phyloP scores from a whole-genome alignment of 2,113 vertebrate genomes.

The Phaethon lepturus region DNA sequence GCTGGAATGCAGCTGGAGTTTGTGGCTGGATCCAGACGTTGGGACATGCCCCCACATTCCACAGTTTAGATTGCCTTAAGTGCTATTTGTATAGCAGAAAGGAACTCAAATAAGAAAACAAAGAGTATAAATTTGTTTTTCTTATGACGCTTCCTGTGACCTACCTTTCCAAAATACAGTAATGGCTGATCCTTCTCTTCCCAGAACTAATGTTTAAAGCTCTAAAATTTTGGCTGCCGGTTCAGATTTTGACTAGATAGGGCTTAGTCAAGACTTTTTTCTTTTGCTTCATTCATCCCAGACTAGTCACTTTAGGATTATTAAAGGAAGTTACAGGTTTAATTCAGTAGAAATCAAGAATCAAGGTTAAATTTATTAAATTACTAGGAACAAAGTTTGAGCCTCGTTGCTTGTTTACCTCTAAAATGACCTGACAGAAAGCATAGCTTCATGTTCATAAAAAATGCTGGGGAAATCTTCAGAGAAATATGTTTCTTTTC shows the following conservation, averaged over 20 bases:
- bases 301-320: neutral
- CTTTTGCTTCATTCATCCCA: neutral
- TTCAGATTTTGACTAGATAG: neutral
- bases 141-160: neutral
- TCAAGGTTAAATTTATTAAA: neutral
- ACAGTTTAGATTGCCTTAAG: neutral
- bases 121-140: neutral
- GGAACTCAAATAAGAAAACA: neutral
- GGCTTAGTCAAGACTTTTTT: neutral
- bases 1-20: neutral
- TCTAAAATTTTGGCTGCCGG: neutral
- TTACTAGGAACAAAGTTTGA: neutral
- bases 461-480: neutral
- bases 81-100: neutral
- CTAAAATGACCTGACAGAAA: neutral
- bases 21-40: neutral
- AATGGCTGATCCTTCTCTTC: neutral
- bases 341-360: neutral
- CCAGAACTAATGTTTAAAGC: neutral
- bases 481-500: neutral
- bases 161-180: neutral
- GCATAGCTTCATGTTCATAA: neutral
- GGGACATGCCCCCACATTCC: fast-evolving
- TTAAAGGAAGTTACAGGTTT: neutral
- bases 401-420: neutral